These are phyloP conservation scores for Hoplodrina blanda DNA, from an alignment of 2,888 invertebrate species.

Conservation along the genomic window DNA sequence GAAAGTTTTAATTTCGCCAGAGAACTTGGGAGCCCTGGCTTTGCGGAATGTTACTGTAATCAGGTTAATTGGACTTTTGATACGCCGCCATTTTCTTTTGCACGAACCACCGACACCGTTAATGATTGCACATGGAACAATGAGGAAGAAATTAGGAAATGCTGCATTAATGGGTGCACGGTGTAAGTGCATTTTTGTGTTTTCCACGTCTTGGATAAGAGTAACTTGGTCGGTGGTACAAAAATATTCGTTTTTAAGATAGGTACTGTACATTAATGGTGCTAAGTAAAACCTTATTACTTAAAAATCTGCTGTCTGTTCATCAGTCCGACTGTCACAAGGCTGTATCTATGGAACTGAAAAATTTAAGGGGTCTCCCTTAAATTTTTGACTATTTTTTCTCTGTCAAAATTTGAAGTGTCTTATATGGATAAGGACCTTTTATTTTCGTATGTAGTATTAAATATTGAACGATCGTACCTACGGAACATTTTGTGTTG, in stretches of 20 bases:
- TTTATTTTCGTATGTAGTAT: too few relatives aligned
- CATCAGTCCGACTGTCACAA: too few relatives aligned
- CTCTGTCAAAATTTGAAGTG: too few relatives aligned
- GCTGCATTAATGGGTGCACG: not conserved
- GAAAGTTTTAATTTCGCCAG: constrained; percentile 74
- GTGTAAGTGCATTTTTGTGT: constrained; percentile 1
- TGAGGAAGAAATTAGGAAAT: constrained; percentile 2
- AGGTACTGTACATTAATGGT: too few relatives aligned
- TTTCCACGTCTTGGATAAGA: not conserved
- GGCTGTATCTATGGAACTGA: too few relatives aligned
- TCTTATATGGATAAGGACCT: too few relatives aligned
- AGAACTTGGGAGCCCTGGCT: constrained; percentile 62
- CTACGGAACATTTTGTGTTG: too few relatives aligned
- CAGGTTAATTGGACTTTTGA: constrained; percentile 73
- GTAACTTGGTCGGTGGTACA: not conserved
- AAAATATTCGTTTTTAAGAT: not conserved
- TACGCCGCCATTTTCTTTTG: constrained; percentile 62
- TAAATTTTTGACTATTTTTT: too few relatives aligned
- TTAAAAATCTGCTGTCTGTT: too few relatives aligned
- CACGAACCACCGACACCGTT: constrained; percentile 39
- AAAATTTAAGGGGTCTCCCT: too few relatives aligned
- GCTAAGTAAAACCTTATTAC: too few relatives aligned
- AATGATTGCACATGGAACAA: constrained; percentile 47
- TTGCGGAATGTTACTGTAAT: constrained; percentile 66
- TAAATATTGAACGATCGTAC: too few relatives aligned